Evolutionary conservation across 2,113 vertebrate genomes (phyloP).

Genomic region (Psophia crepitans): DNA sequence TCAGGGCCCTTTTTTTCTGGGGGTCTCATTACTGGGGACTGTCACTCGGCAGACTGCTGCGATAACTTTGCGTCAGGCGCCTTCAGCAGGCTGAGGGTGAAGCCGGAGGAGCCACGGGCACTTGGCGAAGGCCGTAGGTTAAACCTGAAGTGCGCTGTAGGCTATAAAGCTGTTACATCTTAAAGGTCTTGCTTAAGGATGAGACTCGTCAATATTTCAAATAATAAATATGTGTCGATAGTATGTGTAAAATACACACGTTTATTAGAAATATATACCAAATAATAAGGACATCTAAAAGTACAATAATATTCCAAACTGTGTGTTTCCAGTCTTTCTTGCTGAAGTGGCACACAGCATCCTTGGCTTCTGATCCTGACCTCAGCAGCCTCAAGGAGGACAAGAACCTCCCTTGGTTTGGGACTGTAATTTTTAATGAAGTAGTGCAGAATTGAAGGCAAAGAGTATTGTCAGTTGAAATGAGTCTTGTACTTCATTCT

Average conservation of each 20-base stretch:
- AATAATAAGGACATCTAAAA: not conserved
- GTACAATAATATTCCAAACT: not conserved
- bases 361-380: not conserved
- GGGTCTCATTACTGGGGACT: not conserved
- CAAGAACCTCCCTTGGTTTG: not conserved
- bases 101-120: not conserved
- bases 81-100: not conserved
- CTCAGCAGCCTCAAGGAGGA: not conserved
- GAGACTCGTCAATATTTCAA: not conserved
- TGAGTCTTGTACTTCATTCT: not conserved
- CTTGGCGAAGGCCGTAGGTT: not conserved
- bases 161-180: not conserved
- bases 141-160: not conserved
- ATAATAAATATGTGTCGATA: not conserved
- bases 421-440: not conserved
- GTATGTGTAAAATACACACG: not conserved
- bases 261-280: not conserved
- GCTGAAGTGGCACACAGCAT: not conserved
- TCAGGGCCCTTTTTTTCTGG: not conserved
- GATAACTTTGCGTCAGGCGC: fast-evolving
- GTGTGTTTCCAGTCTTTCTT: not conserved
- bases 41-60: not conserved
- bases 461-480: not conserved
- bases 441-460: not conserved
- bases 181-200: not conserved